Conservation (phyloP, 2,888 invertebrate species). For the Gymnocheta viridis region DNA sequence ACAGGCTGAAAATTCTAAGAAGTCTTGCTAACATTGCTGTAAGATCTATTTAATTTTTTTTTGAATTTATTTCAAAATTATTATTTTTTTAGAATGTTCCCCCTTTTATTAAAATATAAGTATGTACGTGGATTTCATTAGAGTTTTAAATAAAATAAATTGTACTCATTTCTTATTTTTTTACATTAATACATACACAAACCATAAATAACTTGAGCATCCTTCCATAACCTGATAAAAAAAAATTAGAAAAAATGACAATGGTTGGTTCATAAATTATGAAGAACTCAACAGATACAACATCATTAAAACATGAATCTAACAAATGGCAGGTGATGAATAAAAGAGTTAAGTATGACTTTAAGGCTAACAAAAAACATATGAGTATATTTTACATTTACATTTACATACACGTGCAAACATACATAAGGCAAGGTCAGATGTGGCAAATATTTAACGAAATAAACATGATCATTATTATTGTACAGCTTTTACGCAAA, state of each 20-base stretch:
- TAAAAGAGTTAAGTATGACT: constrained; percentile 48
- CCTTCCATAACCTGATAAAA: neutral
- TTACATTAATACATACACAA: neutral
- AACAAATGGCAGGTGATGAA: constrained; percentile 60
- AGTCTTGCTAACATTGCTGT: no score
- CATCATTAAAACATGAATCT: constrained; percentile 62
- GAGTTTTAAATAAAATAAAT: constrained; percentile 14
- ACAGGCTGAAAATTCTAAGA: no score
- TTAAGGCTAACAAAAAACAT: constrained; percentile 28
- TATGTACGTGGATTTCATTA: constrained; percentile 3
- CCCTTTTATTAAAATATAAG: neutral
- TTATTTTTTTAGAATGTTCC: neutral
- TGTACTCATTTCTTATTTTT: constrained; percentile 20
- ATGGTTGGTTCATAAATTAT: constrained; percentile 58
- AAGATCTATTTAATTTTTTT: neutral
- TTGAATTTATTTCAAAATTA: neutral
- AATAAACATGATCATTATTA: no score
- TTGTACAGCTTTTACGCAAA: no score
- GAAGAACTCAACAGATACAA: constrained; percentile 52
- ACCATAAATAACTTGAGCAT: neutral
- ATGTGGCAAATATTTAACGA: neutral
- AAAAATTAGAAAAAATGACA: neutral
- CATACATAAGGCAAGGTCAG: neutral
- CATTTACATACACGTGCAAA: neutral
- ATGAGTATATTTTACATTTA: neutral